Conservation (phyloP, 2,113 vertebrate species). For the Coracopsis vasa region DNA sequence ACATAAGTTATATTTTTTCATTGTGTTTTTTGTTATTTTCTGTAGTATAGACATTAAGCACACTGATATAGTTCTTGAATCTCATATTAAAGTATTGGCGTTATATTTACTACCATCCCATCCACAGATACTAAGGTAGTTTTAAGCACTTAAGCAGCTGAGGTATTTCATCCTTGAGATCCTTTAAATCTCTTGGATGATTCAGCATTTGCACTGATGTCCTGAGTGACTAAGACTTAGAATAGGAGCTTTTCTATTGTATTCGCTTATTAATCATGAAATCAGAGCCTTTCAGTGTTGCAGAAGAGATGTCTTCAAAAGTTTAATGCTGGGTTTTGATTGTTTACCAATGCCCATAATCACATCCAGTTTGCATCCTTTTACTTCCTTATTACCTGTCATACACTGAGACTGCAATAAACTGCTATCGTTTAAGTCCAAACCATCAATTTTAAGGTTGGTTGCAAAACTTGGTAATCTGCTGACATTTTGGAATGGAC, state of each 20-base stretch:
- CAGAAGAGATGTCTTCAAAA: background rate
- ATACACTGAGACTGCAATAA: background rate
- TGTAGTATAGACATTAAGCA: background rate
- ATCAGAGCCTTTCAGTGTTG: constrained; percentile 62
- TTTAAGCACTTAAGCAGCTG: background rate
- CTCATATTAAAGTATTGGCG: background rate
- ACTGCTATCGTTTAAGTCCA: background rate
- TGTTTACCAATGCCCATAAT: background rate
- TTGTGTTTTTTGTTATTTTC: background rate
- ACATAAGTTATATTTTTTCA: background rate
- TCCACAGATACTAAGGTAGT: background rate
- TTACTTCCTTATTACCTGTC: background rate
- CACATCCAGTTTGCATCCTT: background rate
- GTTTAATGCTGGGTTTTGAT: background rate
- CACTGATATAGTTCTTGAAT: background rate
- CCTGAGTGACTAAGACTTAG: background rate
- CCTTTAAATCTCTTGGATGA: constrained; percentile 27
- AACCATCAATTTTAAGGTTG: background rate
- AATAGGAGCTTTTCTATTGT: constrained; percentile 19
- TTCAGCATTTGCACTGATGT: background rate
- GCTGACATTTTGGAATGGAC: background rate
- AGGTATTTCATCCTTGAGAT: constrained; percentile 20
- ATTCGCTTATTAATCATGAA: constrained; percentile 57
- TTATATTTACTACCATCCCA: background rate
- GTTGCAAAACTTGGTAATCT: background rate